phyloP scores from a whole-genome alignment of 2,113 vertebrate species.

The Ibidorhyncha struthersii region DNA sequence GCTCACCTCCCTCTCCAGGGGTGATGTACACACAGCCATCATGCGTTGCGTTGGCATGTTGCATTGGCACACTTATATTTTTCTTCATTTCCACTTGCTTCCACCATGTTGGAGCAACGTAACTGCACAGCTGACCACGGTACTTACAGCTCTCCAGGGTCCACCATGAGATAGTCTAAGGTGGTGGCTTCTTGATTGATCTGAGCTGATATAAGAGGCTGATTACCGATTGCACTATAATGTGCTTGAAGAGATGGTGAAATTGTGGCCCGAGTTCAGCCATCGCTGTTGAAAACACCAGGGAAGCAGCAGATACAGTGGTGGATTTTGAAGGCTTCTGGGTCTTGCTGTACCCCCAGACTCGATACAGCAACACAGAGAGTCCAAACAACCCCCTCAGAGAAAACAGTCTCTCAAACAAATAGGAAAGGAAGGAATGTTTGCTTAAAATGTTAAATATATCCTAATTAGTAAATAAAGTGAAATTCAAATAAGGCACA shows the following conservation, averaged over 20 bases:
- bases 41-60: rapidly evolving
- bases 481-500: not conserved
- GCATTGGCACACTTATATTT: not conserved
- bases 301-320: not conserved
- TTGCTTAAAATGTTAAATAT: conserved; percentile 3
- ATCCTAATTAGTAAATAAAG: conserved; percentile 19
- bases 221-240: not conserved
- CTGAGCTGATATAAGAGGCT: not conserved
- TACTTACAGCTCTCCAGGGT: not conserved
- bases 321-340: not conserved
- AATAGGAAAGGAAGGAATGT: not conserved
- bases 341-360: not conserved
- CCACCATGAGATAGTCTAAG: not conserved
- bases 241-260: not conserved
- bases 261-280: not conserved
- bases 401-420: not conserved
- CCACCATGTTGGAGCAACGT: not conserved
- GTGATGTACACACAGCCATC: not conserved
- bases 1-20: not conserved
- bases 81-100: not conserved
- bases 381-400: not conserved
- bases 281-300: rapidly evolving
- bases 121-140: not conserved
- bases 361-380: not conserved
- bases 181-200: not conserved